Conservation (phyloP, 2,113 vertebrate genomes). For the Halichoerus grypus region DNA sequence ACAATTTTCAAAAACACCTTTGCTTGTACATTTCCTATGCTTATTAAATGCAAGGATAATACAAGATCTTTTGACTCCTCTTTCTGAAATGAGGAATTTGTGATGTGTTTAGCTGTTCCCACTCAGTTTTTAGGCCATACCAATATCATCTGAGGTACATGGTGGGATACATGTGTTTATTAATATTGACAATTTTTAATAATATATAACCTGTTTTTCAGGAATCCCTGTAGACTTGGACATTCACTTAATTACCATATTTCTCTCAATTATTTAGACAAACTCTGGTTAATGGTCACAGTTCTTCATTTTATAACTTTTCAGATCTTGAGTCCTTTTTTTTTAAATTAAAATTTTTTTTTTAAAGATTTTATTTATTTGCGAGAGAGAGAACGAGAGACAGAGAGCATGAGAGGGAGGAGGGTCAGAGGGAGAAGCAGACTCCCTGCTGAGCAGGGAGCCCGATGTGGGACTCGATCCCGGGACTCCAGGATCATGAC, state of each 20-base stretch:
- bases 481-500: too few relatives aligned
- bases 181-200: background rate
- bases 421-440: too few relatives aligned
- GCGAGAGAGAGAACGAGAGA: too few relatives aligned
- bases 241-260: background rate
- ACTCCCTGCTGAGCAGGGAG: too few relatives aligned
- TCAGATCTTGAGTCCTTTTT: background rate
- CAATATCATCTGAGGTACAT: background rate
- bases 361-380: too few relatives aligned
- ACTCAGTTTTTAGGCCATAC: background rate
- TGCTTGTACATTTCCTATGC: background rate
- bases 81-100: background rate
- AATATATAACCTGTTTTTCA: background rate
- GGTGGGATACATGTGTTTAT: background rate
- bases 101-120: background rate
- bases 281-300: background rate
- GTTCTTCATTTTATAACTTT: background rate
- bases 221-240: background rate
- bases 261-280: background rate
- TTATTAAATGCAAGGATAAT: background rate
- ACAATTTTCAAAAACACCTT: constrained; percentile 1
- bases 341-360: too few relatives aligned
- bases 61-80: background rate
- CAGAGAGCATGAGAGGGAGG: too few relatives aligned
- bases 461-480: too few relatives aligned